Base-by-base conservation (phyloP, 2,797 vertebrate genomes). In the Hippopotamyrus pictus region DNA sequence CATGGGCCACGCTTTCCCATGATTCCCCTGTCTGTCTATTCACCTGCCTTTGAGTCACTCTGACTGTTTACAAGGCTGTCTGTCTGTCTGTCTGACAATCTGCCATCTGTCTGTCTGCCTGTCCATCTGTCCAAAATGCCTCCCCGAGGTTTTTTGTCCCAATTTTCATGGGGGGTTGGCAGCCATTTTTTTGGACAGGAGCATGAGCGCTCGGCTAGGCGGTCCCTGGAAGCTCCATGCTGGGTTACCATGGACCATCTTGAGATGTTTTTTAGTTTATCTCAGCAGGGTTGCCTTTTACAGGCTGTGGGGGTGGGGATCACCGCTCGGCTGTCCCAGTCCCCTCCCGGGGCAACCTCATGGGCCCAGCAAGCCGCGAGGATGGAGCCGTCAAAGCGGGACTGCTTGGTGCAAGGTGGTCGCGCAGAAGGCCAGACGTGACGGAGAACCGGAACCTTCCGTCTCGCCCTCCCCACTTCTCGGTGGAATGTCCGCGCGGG, bases 231-330 rank as follows among this genome's bases (percentile, higher is more conserved):
- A 73, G 69, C 25, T 73, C 69, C 25, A 11, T 37, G 91, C 91
- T 90, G 41, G 90, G 91, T 92, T 93, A 90, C 93, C 95, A 95
- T 94, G 93, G 93, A 93, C 84, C 92, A 9, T 94, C 94, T 95
- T 93, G 94, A 94, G 92, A 93, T 94, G 92, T 94, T 93, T 92
- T 90, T 92, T 91, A 90, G 90, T 89, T 85, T 90, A 90, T 90
- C 89, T 91, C 59, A 87, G 41, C 83, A 88, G 88, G 46, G 17
- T 50, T 5, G 19, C 44, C 2, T 89, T 82, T 87, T 37, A 88
- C 59, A 14, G 44, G 48, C 9, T 85, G 5, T 41, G 14, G 11
- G 33, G 19, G n/a, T 33, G 69, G 17, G 22, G 44, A 17, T 22
- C 17, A 5, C 29, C 0, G 3, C 22, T 4, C 14, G n/a, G 17